phyloP scores from a whole-genome alignment of 2,797 vertebrate genomes.

The Pseudotriccus pelzelni region DNA sequence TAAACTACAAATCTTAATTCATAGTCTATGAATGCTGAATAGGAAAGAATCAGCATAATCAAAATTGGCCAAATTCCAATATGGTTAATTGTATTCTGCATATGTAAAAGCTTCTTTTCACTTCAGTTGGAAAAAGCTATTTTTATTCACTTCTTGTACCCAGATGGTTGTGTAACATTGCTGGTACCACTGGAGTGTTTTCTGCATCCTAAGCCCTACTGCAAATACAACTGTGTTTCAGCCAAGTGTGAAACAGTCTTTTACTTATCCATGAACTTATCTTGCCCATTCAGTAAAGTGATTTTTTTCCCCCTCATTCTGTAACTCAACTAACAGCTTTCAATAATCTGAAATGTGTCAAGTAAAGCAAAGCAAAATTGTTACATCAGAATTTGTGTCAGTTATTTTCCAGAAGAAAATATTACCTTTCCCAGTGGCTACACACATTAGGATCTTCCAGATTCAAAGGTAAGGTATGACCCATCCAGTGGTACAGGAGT shows the following conservation, averaged over 20 bases:
- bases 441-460: constrained; percentile 97
- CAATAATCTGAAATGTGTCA: neutral
- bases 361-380: neutral
- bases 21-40: constrained; percentile 32
- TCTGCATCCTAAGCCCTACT: neutral
- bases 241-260: neutral
- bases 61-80: constrained; percentile 63
- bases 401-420: neutral
- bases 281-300: neutral
- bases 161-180: neutral
- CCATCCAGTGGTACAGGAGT: constrained; percentile 78
- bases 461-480: constrained; percentile 81
- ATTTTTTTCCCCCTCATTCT: neutral
- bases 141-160: constrained; percentile 54
- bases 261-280: neutral
- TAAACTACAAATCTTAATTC: constrained; percentile 61
- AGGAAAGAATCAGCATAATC: constrained; percentile 36
- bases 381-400: neutral
- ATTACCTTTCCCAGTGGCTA: constrained; percentile 98
- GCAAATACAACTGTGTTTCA: neutral
- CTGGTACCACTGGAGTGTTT: neutral
- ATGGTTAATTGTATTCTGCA: constrained; percentile 66
- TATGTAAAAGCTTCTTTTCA: constrained; percentile 62
- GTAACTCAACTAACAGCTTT: neutral
- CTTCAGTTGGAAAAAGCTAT: constrained; percentile 61